phyloP scores from a whole-genome alignment of 2,797 vertebrate species.

The Mormyrus proboscirostris region DNA sequence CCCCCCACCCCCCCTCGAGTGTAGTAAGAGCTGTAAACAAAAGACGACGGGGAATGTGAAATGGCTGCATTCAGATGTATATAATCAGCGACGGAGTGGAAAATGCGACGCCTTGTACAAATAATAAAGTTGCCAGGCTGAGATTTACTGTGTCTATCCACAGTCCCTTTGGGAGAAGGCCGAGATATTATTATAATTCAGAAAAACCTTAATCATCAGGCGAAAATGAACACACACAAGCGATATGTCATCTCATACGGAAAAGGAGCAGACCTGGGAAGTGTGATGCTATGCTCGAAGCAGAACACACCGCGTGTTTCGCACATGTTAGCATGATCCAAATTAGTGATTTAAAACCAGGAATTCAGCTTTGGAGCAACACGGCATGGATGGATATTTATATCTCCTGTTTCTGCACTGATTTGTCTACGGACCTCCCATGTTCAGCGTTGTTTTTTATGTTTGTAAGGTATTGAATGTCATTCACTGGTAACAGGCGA shows the following conservation, averaged over 20 bases:
- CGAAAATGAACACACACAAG: neutral
- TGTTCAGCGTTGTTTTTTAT: neutral
- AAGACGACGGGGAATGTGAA: neutral
- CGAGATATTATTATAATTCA: constrained; percentile 8
- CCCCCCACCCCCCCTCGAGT: neutral
- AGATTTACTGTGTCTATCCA: constrained; percentile 1
- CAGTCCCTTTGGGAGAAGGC: constrained; percentile 9
- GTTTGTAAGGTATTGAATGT: neutral
- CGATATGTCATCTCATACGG: neutral
- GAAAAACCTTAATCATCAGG: neutral
- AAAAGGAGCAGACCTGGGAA: neutral
- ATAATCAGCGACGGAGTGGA: neutral
- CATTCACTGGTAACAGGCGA: neutral
- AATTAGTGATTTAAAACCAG: neutral
- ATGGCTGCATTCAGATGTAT: neutral
- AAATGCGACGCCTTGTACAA: neutral
- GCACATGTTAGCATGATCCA: neutral
- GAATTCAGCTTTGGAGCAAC: neutral
- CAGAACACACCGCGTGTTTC: neutral
- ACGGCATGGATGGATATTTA: neutral
- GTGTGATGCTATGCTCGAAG: neutral
- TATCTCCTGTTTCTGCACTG: neutral
- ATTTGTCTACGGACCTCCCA: neutral
- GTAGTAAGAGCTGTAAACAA: constrained; percentile 19
- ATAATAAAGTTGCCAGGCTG: neutral